These are phyloP conservation scores for Nymphicus hollandicus DNA, from an alignment of 2,113 vertebrate species.

Conservation along the genomic window DNA sequence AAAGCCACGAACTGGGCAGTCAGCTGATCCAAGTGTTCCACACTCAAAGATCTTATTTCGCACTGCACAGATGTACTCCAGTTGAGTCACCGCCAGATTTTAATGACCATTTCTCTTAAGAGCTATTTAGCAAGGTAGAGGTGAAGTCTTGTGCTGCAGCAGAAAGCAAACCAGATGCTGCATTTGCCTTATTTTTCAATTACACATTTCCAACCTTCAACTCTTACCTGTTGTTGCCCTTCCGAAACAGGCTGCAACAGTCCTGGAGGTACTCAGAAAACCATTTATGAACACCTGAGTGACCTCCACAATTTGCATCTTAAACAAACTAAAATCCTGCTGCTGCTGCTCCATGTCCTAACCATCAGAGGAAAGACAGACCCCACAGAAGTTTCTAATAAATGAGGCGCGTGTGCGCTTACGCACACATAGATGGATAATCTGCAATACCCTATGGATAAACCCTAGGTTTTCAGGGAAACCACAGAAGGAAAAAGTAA, in stretches of 20 bases:
- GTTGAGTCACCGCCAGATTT: not conserved
- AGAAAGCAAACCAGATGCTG: not conserved
- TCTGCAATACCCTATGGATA: not conserved
- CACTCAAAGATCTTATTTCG: not conserved
- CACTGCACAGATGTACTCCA: not conserved
- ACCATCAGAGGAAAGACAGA: not conserved
- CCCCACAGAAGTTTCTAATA: not conserved
- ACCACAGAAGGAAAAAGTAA: not conserved
- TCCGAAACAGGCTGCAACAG: not conserved
- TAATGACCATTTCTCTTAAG: not conserved
- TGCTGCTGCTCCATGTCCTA: not conserved
- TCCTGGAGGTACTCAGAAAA: not conserved
- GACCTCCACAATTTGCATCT: not conserved
- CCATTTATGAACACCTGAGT: not conserved
- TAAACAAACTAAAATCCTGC: not conserved
- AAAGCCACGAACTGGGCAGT: fast-evolving
- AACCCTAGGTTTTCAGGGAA: not conserved
- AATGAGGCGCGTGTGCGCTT: fast-evolving
- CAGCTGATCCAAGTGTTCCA: not conserved
- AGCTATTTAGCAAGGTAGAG: not conserved
- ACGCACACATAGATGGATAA: fast-evolving
- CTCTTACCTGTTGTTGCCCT: not conserved
- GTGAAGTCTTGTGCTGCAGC: not conserved
- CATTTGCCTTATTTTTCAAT: not conserved
- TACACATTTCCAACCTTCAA: not conserved